phyloP scores from a whole-genome alignment of 2,797 vertebrate genomes.

The Hydrophis major region DNA sequence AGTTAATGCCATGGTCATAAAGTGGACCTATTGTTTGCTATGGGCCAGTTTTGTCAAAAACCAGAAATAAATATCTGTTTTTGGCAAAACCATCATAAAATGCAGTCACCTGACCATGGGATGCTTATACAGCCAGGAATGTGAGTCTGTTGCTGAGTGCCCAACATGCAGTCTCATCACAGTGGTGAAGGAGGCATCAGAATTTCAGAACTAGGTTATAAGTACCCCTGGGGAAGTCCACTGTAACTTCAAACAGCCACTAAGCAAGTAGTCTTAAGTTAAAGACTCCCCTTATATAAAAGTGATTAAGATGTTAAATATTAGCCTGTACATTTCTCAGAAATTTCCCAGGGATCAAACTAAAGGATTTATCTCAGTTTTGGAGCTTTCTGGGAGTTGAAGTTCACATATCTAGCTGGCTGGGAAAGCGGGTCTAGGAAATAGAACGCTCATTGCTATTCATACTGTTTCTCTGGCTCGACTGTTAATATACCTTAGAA shows the following conservation, averaged over 20 bases:
- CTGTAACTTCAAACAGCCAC: neutral
- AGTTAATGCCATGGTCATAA: neutral
- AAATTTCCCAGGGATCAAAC: neutral
- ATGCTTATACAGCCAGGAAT: neutral
- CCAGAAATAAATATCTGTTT: neutral
- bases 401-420: neutral
- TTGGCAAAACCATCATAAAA: neutral
- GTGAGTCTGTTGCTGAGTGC: neutral
- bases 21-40: neutral
- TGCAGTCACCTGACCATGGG: neutral
- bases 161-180: neutral
- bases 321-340: neutral
- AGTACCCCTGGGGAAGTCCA: neutral
- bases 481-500: neutral
- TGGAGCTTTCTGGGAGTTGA: neutral
- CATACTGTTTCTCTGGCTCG: neutral
- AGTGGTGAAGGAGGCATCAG: neutral
- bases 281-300: neutral
- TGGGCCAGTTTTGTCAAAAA: neutral
- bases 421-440: neutral
- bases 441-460: neutral
- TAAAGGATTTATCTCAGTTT: neutral
- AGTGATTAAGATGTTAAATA: neutral
- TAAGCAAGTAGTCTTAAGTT: neutral
- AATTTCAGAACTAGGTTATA: neutral